Base-by-base conservation (phyloP, 2,888 invertebrate species). In the Trissonchulus latispiculum region DNA sequence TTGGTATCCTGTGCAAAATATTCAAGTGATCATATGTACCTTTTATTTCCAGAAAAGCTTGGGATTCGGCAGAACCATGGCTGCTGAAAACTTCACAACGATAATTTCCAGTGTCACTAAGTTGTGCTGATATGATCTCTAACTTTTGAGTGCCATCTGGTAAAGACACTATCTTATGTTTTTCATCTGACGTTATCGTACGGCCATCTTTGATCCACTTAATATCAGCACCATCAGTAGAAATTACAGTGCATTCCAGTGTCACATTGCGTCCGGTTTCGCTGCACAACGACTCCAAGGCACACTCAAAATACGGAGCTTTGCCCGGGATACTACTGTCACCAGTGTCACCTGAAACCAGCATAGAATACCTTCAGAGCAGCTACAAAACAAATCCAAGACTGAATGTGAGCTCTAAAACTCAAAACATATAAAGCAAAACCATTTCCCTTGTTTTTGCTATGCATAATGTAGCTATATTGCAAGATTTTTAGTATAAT, bases 301-400 rank as follows among this genome's bases (percentile, higher is more conserved):
- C 75, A 69, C 80, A 79, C 31, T 80, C 77, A 78, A 85, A 84
- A 74, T 81, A 81, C 15, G 85, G 85, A 36, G 82, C 80, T 59
- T 80, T 80, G 74, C 81, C 83, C 36, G 82, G 82, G 37, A 80
- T 82, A 73, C 83, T 82, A 61, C 83, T 81, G 88, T 87, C 77
- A 68, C 78, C 75, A 18, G 67, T 8, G 35, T 31, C 23, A n/a
- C n/a, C n/a, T n/a, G n/a, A n/a, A n/a, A n/a, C n/a, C n/a, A n/a
- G n/a, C n/a, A n/a, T n/a, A n/a, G n/a, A n/a, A n/a, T n/a, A n/a
- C n/a, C n/a, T n/a, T n/a, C n/a, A n/a, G n/a, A n/a, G n/a, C n/a
- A n/a, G n/a, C n/a, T n/a, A n/a, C n/a, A n/a, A n/a, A n/a, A n/a
- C n/a, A n/a, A n/a, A n/a, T n/a, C n/a, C n/a, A n/a, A n/a, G n/a